Evolutionary conservation across 2,888 invertebrate genomes (phyloP).

Genomic region (Omphaloscelis lunosa): DNA sequence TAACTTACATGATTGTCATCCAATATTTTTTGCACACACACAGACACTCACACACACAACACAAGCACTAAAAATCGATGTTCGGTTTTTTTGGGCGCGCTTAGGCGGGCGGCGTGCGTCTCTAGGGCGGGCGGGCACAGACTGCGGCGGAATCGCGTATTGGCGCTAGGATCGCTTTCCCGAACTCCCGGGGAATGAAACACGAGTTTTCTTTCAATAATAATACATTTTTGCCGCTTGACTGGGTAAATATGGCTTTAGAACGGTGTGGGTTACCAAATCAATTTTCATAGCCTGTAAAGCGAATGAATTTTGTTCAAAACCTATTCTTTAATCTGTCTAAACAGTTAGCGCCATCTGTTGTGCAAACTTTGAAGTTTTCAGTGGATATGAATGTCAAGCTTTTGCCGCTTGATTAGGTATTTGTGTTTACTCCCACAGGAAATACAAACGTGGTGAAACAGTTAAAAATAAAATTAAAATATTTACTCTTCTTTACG

Average conservation of each 20-base stretch:
- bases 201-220: slow-evolving; percentile 46
- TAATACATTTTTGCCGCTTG: slow-evolving; percentile 52
- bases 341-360: slow-evolving; percentile 42
- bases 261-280: slow-evolving; percentile 35
- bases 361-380: slow-evolving; percentile 29
- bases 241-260: slow-evolving; percentile 27
- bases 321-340: not conserved
- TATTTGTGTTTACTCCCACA: slow-evolving; percentile 52
- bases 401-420: slow-evolving; percentile 62
- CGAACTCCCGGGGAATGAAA: slow-evolving; percentile 53
- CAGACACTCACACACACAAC: slow-evolving; percentile 71
- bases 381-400: slow-evolving; percentile 32
- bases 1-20: slow-evolving; percentile 67
- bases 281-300: slow-evolving; percentile 10
- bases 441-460: slow-evolving; percentile 51
- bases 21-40: slow-evolving; percentile 67
- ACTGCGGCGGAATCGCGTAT: slow-evolving; percentile 70
- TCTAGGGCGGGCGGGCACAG: slow-evolving; percentile 65
- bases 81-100: slow-evolving; percentile 63
- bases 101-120: slow-evolving; percentile 65
- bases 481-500: slow-evolving; percentile 33
- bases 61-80: slow-evolving; percentile 74
- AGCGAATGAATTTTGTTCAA: not conserved
- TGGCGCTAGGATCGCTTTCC: slow-evolving; percentile 70
- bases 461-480: slow-evolving; percentile 57